phyloP scores from a whole-genome alignment of 1,140 invertebrate species.

The Coptotermes formosanus region DNA sequence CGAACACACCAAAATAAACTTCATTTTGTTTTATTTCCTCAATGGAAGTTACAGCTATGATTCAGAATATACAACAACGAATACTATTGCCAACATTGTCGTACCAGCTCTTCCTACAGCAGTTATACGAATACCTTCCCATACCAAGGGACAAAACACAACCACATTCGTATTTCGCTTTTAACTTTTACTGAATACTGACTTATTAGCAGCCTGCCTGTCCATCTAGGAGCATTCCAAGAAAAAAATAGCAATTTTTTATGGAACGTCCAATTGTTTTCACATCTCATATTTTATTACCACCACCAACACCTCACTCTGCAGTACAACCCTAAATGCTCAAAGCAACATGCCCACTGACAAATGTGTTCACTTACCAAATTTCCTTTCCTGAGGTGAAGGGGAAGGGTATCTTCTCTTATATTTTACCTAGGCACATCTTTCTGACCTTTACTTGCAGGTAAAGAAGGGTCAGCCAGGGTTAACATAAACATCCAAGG shows the following conservation, averaged over 20 bases:
- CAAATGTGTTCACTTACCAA: neutral
- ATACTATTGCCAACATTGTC: constrained; percentile 35
- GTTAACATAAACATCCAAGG: neutral
- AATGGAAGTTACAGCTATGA: constrained; percentile 24
- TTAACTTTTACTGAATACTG: neutral
- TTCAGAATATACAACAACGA: constrained; percentile 33
- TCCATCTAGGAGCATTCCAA: neutral
- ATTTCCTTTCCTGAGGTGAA: neutral
- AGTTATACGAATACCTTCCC: neutral
- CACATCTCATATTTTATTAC: neutral
- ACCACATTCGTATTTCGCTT: neutral
- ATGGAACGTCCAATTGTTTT: neutral
- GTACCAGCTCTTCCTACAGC: neutral
- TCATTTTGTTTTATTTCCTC: constrained; percentile 27
- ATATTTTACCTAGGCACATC: constrained; percentile 5
- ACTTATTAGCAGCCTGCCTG: neutral
- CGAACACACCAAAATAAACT: constrained; percentile 32
- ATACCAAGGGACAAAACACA: neutral
- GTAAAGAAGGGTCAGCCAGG: neutral
- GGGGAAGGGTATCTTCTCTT: neutral
- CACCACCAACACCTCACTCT: neutral
- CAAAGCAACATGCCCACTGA: neutral
- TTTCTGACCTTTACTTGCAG: neutral
- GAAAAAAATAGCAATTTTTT: neutral
- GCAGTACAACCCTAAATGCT: neutral